A percentile compares a stretch with the other conserved stretches of the same genome.
phyloP scores from a whole-genome alignment of 2,113 vertebrate species.

The Garra rufa region DNA sequence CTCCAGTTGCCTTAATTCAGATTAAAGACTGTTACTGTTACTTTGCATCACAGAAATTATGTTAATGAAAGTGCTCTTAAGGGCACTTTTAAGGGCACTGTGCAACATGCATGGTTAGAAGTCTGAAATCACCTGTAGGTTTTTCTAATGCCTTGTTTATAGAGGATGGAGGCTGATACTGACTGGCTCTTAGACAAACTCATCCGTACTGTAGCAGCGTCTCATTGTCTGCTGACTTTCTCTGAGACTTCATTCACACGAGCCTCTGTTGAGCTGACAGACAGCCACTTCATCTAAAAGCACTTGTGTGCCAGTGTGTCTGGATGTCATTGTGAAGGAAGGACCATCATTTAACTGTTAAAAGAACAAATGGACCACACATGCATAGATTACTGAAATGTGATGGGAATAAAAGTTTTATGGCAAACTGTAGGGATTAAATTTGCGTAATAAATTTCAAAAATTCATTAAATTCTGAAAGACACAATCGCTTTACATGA shows the following conservation, averaged over 20 bases:
- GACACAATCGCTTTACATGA: not conserved
- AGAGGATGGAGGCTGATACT: not conserved
- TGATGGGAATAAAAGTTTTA: not conserved
- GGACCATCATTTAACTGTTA: too few species aligned
- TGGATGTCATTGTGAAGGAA: not conserved
- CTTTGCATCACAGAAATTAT: too few species aligned
- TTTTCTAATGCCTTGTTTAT: not conserved
- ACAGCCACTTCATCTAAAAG: constrained; percentile 44
- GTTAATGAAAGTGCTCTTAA: not conserved
- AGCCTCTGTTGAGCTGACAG: constrained; percentile 44
- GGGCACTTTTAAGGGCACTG: not conserved
- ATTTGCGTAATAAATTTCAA: not conserved
- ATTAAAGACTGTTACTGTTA: not conserved
- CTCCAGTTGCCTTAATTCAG: not conserved
- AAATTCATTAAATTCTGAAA: not conserved
- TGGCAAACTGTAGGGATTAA: not conserved
- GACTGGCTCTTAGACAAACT: not conserved
- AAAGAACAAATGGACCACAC: not conserved
- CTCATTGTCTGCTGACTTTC: constrained; percentile 12
- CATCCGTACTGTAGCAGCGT: not conserved
- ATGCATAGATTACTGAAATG: not conserved
- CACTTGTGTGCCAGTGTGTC: constrained; percentile 22
- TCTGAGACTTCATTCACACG: constrained; percentile 29
- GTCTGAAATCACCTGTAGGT: not conserved
- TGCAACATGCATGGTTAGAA: not conserved